These are phyloP conservation scores for Parapsyche elsis DNA, from an alignment of 1,140 invertebrate genomes.

Conservation along the genomic window DNA sequence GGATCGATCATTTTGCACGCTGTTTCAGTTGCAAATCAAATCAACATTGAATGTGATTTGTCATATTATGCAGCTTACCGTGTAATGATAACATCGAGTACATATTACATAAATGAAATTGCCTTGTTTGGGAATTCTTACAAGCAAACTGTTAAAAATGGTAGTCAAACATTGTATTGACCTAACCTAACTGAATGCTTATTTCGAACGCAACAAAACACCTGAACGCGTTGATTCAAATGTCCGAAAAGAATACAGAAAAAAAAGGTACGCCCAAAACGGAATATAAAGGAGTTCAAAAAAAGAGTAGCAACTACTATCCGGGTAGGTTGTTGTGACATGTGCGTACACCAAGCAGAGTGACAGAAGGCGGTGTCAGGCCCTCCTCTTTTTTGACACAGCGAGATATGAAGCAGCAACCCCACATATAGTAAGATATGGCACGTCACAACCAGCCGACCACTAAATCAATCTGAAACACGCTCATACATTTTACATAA, in stretches of 20 bases:
- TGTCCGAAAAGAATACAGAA: not conserved
- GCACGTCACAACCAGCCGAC: constrained; percentile 42
- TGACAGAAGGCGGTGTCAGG: not conserved
- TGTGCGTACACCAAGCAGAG: not conserved
- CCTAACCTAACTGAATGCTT: no score
- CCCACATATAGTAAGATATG: constrained; percentile 42
- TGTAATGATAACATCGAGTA: no score
- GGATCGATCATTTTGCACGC: constrained; percentile 17
- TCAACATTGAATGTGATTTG: not conserved
- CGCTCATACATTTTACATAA: constrained; percentile 52
- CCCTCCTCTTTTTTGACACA: constrained; percentile 1
- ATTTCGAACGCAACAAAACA: no score
- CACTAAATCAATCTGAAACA: constrained; percentile 55
- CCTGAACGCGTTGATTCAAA: no score
- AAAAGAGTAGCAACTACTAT: not conserved
- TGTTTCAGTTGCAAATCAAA: constrained; percentile 11
- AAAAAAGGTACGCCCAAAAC: not conserved
- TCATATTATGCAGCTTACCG: no score
- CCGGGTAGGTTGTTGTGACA: constrained; percentile 1
- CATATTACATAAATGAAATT: no score
- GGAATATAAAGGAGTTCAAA: not conserved
- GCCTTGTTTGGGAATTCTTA: no score
- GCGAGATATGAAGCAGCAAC: not conserved
- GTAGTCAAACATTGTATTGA: no score
- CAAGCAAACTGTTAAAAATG: no score